A percentile compares a stretch with the other conserved stretches of the same genome.
Evolutionary conservation across 2,113 vertebrate species (phyloP).

Genomic region (Onychostoma macrolepis): DNA sequence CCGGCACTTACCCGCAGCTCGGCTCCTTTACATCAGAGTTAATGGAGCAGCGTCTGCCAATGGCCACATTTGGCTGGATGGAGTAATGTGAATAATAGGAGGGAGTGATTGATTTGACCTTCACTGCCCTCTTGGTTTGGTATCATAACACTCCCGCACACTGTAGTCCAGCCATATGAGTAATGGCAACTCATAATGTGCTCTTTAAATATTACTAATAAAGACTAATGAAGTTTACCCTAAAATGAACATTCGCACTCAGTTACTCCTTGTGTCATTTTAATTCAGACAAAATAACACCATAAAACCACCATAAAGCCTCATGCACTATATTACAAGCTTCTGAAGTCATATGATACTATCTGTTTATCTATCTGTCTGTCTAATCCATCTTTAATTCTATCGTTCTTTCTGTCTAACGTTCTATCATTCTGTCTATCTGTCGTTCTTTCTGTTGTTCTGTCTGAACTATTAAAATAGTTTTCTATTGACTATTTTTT

Average conservation of each 20-base stretch:
- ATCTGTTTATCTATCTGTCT: not conserved
- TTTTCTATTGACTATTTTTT: no score
- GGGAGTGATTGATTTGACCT: slow-evolving; percentile 26
- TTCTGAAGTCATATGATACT: not conserved
- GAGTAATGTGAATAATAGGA: slow-evolving; percentile 28
- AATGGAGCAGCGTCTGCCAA: not conserved
- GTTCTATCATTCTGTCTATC: not conserved
- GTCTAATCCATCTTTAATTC: not conserved
- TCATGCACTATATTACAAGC: not conserved
- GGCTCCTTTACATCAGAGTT: slow-evolving; percentile 30
- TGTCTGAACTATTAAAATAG: not conserved
- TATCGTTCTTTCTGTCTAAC: not conserved
- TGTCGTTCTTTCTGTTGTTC: not conserved
- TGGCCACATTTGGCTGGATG: slow-evolving; percentile 1
- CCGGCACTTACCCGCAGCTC: slow-evolving; percentile 1
- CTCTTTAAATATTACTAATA: not conserved
- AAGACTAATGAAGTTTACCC: not conserved
- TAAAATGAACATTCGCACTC: not conserved
- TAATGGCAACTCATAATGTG: not conserved
- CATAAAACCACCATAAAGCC: not conserved
- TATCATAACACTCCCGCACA: not conserved
- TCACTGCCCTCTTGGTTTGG: not conserved
- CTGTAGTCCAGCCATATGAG: not conserved
- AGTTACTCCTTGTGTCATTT: not conserved
- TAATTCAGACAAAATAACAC: not conserved